phyloP scores from a whole-genome alignment of 2,888 invertebrate species.

The Callyntrura sp. region DNA sequence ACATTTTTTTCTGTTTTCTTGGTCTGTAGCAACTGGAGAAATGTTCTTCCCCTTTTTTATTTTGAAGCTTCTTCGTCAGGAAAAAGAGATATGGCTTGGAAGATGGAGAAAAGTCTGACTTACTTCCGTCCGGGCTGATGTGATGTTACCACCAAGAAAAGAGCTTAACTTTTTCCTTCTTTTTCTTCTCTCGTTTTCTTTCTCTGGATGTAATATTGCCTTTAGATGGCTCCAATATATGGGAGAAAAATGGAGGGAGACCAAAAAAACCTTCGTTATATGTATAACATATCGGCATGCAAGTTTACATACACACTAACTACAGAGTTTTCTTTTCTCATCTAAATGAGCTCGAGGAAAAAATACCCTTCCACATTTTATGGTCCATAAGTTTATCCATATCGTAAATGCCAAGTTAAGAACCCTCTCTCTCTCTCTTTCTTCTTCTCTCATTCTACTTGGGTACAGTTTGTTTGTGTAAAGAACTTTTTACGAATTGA shows the following conservation, averaged over 20 bases:
- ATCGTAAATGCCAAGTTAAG: constrained; percentile 72
- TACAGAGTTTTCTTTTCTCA: constrained; percentile 69
- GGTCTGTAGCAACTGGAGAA: constrained; percentile 56
- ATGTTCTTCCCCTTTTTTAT: constrained; percentile 71
- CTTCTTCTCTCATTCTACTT: not conserved
- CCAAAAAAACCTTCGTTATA: not conserved
- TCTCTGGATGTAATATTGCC: not conserved
- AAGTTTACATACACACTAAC: constrained; percentile 47
- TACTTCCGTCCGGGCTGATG: constrained; percentile 78
- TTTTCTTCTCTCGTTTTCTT: constrained; percentile 23
- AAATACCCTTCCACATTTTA: constrained; percentile 77
- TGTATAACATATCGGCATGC: constrained; percentile 27
- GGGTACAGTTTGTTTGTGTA: constrained; percentile 23
- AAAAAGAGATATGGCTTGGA: constrained; percentile 79
- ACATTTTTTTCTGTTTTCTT: constrained; percentile 44
- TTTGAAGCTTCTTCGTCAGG: constrained; percentile 77
- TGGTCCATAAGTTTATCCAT: constrained; percentile 78
- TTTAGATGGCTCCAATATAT: not conserved
- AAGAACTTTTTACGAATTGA: constrained; percentile 11
- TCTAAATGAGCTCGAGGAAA: constrained; percentile 74
- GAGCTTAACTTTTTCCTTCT: constrained; percentile 54
- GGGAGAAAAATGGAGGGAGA: not conserved
- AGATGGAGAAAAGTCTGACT: constrained; percentile 78
- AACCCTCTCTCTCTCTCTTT: constrained; percentile 51
- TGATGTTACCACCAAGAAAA: constrained; percentile 66